Percentiles rank a stretch among this genome's conserved stretches.
phyloP scores from a whole-genome alignment of 2,113 vertebrate genomes.

The Nibea albiflora region DNA sequence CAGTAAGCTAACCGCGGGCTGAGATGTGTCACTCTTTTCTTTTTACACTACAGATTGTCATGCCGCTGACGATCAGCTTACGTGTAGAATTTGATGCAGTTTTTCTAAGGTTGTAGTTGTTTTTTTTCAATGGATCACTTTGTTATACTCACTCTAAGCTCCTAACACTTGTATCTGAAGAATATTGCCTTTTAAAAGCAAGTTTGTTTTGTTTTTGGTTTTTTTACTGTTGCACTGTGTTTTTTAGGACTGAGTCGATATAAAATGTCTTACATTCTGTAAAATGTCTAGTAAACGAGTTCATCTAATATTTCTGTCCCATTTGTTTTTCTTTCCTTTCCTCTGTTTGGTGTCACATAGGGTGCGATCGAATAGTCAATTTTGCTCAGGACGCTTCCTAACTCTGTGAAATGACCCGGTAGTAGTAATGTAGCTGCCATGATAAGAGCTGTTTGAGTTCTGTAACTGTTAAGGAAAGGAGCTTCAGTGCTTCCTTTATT shows the following conservation, averaged over 20 bases:
- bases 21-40: background rate
- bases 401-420: too few species aligned
- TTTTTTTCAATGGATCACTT: background rate
- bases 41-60: background rate
- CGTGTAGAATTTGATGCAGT: conserved; percentile 13
- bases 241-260: conserved; percentile 55
- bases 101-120: conserved; percentile 28
- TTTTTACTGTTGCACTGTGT: conserved; percentile 45
- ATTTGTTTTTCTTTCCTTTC: background rate
- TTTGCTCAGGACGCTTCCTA: too few species aligned
- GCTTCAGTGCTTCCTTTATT: too few species aligned
- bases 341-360: background rate
- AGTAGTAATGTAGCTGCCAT: too few species aligned
- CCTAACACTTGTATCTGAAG: conserved; percentile 28
- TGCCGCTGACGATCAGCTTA: conserved; percentile 3
- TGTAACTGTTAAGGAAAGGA: too few species aligned
- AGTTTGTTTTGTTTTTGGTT: background rate
- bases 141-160: conserved; percentile 14
- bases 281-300: conserved; percentile 61
- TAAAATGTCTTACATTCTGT: conserved; percentile 44
- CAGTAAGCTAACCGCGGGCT: background rate
- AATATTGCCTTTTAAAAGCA: conserved; percentile 3
- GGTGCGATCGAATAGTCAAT: too few species aligned
- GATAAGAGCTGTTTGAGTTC: too few species aligned
- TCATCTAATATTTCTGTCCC: background rate